Evolutionary conservation across 1,140 invertebrate species (phyloP), one percentile per base, ranked within the genome.

Genomic region (Achatina immaculata): DNA sequence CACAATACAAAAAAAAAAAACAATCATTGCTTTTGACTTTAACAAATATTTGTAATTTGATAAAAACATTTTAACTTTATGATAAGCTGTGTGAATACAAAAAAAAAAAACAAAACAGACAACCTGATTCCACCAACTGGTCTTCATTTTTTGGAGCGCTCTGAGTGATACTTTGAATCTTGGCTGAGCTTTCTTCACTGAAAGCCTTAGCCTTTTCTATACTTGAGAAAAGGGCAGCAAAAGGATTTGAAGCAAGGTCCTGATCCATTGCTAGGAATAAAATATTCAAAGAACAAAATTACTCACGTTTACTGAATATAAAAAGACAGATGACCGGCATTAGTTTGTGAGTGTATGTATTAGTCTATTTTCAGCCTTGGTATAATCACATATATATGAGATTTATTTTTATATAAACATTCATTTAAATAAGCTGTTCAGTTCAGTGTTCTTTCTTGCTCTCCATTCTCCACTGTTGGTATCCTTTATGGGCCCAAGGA

Each of bases 171-270:
- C 51, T n/a, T 51, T 36, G 34, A 65, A 31, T 38, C 6, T 40
- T 87, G 87, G 14, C 65, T 77, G 45, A 86, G 75, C 74, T 78
- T 83, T 48, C 58, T 51, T 75, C 69, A 66, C 65, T 84, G 42
- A 86, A 88, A 14, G 88, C 83, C 36, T 91, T 85, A 75, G 89
- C 89, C 55, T 88, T 85, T 42, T 89, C 83, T 40, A 89, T 83
- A 81, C 90, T 91, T 43, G 90, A 84, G 85, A 93, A 93, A 43
- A 93, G 86, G 31, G 90, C 91, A 81, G 90, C 89, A 85, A 93
- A 92, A 14, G 92, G 92, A 86, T 93, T 93, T 66, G 62, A 78
- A 48, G 58, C 36, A 34, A 78, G 42, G 34, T 78, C 43, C 21
- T 78, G 28, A 58, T 66, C 76, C 76, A 78, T 78, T 2, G 38